Evolutionary conservation across 2,113 vertebrate species (phyloP), one percentile per base, ranked within the genome.

Genomic region (Nothoprocta pentlandii): DNA sequence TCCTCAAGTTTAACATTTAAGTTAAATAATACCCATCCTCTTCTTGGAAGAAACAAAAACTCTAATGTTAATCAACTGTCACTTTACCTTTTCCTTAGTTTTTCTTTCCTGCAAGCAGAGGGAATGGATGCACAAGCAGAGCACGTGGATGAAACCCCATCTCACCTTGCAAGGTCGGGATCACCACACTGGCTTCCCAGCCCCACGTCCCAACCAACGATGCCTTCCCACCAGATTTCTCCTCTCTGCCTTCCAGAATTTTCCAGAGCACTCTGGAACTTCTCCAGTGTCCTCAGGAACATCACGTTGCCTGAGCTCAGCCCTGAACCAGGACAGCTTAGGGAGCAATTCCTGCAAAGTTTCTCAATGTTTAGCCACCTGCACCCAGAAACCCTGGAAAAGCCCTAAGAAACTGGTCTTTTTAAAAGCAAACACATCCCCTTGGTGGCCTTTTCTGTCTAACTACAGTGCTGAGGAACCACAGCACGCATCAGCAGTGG

Each of bases 401-500:
- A 25, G 30, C 17, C n/a, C 20, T 10, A 71, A 70, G 32, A 70
- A 80, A 83, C 28, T 1, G 34, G n/a, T 8, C 4, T 49, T 44
- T 36, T 4, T 28, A 56, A 61, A 79, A 6, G 2, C 2, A 7
- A 49, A 49, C 17, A 49, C 21, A 51, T 39, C 49, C 0, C 15
- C 30, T 59, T 47, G 13, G 36, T 19, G 4, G 2, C 8, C 23
- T 1, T 3, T 16, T 8, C 25, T 47, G 16, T 5, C n/a, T 53
- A 71, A 53, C 23, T 34, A 2, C 8, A 54, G 53, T 34, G 22
- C 56, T 13, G 4, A 1, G 41, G 8, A 70, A n/a, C 17, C n/a
- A 25, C 6, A 19, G n/a, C 42, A 32, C 2, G 6, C 10, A 34
- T n/a, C 42, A 64, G 0, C 41, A 5, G 13, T 22, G 19, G 4